phyloP scores from a whole-genome alignment of 1,140 invertebrate species.

The Gerris buenoi region DNA sequence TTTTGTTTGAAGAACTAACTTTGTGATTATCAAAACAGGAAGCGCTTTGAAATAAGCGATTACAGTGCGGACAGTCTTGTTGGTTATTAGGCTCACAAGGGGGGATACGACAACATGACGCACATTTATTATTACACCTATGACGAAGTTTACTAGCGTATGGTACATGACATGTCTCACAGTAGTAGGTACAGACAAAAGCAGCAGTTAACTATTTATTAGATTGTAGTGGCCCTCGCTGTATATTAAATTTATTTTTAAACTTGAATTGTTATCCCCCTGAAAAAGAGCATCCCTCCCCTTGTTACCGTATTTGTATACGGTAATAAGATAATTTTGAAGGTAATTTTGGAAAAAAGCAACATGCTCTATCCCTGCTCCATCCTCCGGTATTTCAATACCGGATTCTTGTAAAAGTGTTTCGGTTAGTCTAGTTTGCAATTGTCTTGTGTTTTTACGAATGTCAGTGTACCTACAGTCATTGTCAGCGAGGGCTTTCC shows the following conservation, averaged over 20 bases:
- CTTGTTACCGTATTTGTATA: neutral
- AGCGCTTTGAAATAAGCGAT: too few species aligned
- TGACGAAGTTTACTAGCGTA: too few species aligned
- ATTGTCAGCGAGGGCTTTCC: neutral
- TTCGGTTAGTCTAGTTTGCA: neutral
- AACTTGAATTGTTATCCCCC: neutral
- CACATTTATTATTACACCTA: too few species aligned
- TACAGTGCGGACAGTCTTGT: too few species aligned
- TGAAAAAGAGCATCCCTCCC: neutral
- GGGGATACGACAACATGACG: neutral
- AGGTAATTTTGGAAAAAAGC: neutral
- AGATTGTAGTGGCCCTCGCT: neutral
- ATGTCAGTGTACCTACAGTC: neutral
- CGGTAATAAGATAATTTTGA: neutral
- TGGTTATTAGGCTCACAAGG: neutral
- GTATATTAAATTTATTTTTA: neutral
- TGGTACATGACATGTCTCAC: too few species aligned
- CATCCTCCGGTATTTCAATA: neutral
- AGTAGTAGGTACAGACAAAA: neutral
- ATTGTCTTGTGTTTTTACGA: neutral
- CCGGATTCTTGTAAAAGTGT: neutral
- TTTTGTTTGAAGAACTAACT: too few species aligned
- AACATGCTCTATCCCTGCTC: neutral
- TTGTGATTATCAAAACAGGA: too few species aligned
- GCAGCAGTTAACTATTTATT: neutral